Conservation (phyloP, 2,888 invertebrate genomes). For the Agonum fuliginosum region DNA sequence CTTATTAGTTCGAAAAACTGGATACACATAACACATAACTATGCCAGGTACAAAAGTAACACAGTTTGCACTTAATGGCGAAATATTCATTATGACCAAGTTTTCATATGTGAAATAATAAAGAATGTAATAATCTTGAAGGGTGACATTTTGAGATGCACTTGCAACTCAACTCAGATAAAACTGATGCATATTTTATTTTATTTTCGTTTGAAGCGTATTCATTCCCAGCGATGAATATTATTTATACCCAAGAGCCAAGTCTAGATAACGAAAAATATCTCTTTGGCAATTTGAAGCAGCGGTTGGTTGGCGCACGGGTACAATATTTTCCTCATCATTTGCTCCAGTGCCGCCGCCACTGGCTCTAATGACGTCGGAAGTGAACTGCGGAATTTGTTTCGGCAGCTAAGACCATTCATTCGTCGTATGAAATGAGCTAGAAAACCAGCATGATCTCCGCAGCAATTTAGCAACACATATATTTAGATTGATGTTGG, state of each 20-base stretch:
- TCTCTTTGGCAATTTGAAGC: constrained; percentile 20
- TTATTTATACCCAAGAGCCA: constrained; percentile 33
- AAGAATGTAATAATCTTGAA: background rate
- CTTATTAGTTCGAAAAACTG: too few species aligned
- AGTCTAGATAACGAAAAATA: constrained; percentile 28
- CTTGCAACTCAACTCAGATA: background rate
- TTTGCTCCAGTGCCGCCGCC: background rate
- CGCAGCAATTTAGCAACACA: constrained; percentile 49
- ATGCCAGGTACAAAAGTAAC: too few species aligned
- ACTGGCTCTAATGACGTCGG: constrained; percentile 40
- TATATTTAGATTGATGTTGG: constrained; percentile 55
- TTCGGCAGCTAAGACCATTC: constrained; percentile 50
- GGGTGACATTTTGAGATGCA: background rate
- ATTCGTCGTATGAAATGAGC: constrained; percentile 51
- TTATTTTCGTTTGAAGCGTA: constrained; percentile 14
- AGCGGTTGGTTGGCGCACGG: constrained; percentile 3
- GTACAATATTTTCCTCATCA: constrained; percentile 45
- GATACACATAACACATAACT: too few species aligned
- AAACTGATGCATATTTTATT: constrained; percentile 35
- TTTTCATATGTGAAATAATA: background rate
- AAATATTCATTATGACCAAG: background rate
- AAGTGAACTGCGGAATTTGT: constrained; percentile 48
- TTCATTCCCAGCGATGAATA: constrained; percentile 36
- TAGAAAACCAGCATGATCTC: constrained; percentile 38
- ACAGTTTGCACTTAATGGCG: background rate